These are phyloP conservation scores for Tribolium castaneum DNA, from an alignment of 1,140 invertebrate genomes.

Conservation along the genomic window DNA sequence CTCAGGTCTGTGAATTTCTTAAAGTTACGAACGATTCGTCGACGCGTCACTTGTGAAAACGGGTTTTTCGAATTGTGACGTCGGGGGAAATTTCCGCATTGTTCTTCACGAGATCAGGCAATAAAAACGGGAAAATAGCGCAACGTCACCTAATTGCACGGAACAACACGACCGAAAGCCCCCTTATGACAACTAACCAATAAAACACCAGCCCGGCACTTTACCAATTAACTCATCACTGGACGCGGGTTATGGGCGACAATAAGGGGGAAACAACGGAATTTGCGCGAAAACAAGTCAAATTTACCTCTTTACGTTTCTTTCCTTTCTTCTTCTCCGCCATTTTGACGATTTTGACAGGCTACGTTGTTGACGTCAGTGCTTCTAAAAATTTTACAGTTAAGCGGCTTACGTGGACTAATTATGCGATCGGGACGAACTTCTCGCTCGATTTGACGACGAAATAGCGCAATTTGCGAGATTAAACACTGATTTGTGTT, in stretches of 20 bases:
- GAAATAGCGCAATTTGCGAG: background rate
- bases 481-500: background rate
- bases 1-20: background rate
- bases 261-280: background rate
- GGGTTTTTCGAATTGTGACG: background rate
- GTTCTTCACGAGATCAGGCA: background rate
- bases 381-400: conserved; percentile 35
- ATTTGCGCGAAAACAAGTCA: conserved; percentile 30
- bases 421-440: background rate
- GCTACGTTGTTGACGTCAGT: conserved; percentile 62
- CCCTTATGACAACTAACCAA: background rate
- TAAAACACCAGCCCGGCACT: background rate
- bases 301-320: conserved; percentile 79
- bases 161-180: background rate
- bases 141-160: conserved; percentile 42
- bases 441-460: background rate
- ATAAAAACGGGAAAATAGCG: background rate
- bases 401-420: conserved; percentile 12
- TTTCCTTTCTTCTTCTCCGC: conserved; percentile 80
- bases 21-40: background rate
- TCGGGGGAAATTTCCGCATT: background rate
- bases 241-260: background rate
- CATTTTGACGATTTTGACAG: conserved; percentile 74
- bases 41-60: background rate
- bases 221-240: background rate